phyloP scores from a whole-genome alignment of 2,797 vertebrate genomes.

The Novumbra hubbsi region DNA sequence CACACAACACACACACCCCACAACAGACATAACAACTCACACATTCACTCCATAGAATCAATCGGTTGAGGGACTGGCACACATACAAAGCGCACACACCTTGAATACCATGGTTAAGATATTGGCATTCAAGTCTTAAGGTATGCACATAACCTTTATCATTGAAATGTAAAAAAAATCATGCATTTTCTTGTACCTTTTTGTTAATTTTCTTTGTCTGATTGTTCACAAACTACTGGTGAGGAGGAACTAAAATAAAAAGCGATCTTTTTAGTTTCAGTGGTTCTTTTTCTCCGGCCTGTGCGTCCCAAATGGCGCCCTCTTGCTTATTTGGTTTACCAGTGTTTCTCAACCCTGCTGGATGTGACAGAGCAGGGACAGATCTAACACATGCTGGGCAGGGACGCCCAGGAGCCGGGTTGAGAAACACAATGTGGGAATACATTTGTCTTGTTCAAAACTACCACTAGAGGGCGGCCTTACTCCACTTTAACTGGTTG shows the following conservation, averaged over 20 bases:
- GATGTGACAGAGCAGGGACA: too few species aligned
- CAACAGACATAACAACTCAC: too few species aligned
- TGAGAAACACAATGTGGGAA: neutral
- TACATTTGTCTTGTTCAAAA: neutral
- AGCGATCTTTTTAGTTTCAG: constrained; percentile 66
- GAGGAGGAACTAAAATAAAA: constrained; percentile 76
- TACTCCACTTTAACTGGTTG: neutral
- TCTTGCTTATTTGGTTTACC: neutral
- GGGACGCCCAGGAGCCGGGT: too few species aligned
- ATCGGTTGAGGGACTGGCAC: too few species aligned
- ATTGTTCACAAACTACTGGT: constrained; percentile 74
- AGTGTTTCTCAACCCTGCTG: too few species aligned
- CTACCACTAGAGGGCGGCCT: neutral
- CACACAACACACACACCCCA: neutral
- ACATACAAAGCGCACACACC: neutral
- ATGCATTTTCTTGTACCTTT: constrained; percentile 69
- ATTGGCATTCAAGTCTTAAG: constrained; percentile 69
- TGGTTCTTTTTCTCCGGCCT: constrained; percentile 40
- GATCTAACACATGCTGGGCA: too few species aligned
- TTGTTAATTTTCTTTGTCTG: constrained; percentile 69
- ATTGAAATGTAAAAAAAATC: constrained; percentile 67
- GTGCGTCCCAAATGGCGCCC: neutral
- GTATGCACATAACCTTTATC: constrained; percentile 70
- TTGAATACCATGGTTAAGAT: constrained; percentile 61
- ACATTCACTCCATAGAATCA: neutral